These are phyloP conservation scores for Anas platyrhynchos DNA, from an alignment of 2,113 vertebrate species.

Conservation along the genomic window DNA sequence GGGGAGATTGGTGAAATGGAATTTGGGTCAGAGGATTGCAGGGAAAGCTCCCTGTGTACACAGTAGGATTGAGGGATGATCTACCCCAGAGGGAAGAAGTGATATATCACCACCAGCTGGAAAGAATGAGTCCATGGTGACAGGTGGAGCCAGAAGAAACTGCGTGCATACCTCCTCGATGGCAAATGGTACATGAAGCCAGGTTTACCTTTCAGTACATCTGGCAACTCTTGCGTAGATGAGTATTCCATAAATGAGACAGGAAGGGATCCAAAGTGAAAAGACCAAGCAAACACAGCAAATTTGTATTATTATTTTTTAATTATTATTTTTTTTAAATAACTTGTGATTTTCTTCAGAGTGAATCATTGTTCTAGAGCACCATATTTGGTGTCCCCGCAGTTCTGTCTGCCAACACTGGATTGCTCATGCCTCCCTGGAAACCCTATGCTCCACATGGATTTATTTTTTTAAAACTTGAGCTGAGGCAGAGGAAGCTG, in stretches of 20 bases:
- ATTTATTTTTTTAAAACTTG: not conserved
- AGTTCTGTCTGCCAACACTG: rapidly evolving
- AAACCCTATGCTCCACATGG: not conserved
- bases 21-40: not conserved
- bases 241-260: not conserved
- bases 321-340: not conserved
- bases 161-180: not conserved
- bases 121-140: not conserved
- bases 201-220: not conserved
- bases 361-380: not conserved
- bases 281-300: not conserved
- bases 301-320: no score
- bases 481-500: not conserved
- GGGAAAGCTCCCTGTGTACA: not conserved
- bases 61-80: not conserved
- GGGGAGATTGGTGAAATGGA: not conserved
- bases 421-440: not conserved
- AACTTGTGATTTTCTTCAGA: not conserved
- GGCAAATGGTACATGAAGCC: not conserved
- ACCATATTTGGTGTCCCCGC: not conserved
- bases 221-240: not conserved
- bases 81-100: not conserved
- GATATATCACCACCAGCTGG: not conserved
- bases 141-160: not conserved
- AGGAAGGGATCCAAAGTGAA: not conserved